Evolutionary conservation across 2,888 invertebrate genomes (phyloP).

Genomic region (Trichogramma evanescens): DNA sequence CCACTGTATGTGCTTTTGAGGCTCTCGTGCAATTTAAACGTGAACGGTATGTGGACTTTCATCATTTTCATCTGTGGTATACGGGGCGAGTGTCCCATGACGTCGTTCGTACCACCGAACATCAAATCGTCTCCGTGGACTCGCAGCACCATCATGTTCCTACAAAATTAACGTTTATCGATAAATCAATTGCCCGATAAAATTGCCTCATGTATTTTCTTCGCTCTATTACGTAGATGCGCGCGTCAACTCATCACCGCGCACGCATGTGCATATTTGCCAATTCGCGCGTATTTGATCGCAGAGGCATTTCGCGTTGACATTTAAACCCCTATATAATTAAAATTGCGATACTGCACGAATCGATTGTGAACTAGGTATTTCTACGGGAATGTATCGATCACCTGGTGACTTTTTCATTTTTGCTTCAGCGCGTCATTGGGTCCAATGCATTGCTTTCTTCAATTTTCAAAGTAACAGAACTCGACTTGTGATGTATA

Average conservation of each 20-base stretch:
- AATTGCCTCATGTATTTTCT: background rate
- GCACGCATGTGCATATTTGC: too few species aligned
- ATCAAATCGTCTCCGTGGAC: conserved; percentile 64
- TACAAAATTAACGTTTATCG: conserved; percentile 36
- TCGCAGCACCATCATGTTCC: conserved; percentile 74
- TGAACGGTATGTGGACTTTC: conserved; percentile 76
- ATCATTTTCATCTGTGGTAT: conserved; percentile 77
- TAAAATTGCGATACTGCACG: too few species aligned
- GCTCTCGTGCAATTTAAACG: conserved; percentile 68
- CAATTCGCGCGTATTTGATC: too few species aligned
- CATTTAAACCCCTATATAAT: too few species aligned
- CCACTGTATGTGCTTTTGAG: conserved; percentile 65
- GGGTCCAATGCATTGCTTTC: too few species aligned
- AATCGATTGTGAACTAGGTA: too few species aligned
- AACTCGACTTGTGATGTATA: too few species aligned
- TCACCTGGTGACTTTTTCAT: too few species aligned
- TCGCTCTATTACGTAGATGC: background rate
- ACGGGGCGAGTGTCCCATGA: conserved; percentile 52
- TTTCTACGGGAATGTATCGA: too few species aligned
- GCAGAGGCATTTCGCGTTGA: too few species aligned
- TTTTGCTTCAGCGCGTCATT: too few species aligned
- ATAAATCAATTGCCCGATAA: background rate
- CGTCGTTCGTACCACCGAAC: conserved; percentile 51
- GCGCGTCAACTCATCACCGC: background rate
- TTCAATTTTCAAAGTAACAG: too few species aligned